phyloP scores from a whole-genome alignment of 2,113 vertebrate genomes.

The Holacanthus passer region DNA sequence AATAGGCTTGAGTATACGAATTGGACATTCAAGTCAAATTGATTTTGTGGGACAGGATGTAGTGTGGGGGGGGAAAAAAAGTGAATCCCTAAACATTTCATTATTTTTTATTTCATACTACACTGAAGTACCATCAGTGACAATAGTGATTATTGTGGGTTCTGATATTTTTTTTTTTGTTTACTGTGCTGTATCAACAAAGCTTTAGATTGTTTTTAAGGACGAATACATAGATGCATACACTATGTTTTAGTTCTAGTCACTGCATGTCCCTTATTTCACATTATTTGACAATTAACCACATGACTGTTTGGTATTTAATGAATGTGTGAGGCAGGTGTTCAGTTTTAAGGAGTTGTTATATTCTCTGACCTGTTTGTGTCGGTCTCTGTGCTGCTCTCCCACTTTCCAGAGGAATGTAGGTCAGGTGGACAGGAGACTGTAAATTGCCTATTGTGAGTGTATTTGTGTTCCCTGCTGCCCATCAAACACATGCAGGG shows the following conservation, averaged over 20 bases:
- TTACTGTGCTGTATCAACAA: not conserved
- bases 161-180: not conserved
- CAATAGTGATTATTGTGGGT: not conserved
- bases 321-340: no score
- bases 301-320: not conserved
- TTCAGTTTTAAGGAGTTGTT: not conserved
- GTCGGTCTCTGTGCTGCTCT: constrained; percentile 18
- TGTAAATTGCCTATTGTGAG: constrained; percentile 49
- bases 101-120: not conserved
- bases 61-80: constrained; percentile 8
- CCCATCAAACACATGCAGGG: not conserved
- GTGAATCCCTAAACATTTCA: not conserved
- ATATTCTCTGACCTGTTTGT: not conserved
- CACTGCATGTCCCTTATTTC: not conserved
- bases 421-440: constrained; percentile 64
- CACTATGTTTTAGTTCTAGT: not conserved
- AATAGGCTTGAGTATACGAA: constrained; percentile 19
- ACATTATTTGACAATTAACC: not conserved
- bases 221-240: not conserved
- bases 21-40: constrained; percentile 24
- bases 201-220: not conserved
- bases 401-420: constrained; percentile 55
- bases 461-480: constrained; percentile 20
- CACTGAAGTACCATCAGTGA: not conserved
- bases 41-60: constrained; percentile 5